A percentile compares a stretch with the other conserved stretches of the same genome.
phyloP scores from a whole-genome alignment of 2,797 vertebrate genomes.

The Spinus olivaceus region DNA sequence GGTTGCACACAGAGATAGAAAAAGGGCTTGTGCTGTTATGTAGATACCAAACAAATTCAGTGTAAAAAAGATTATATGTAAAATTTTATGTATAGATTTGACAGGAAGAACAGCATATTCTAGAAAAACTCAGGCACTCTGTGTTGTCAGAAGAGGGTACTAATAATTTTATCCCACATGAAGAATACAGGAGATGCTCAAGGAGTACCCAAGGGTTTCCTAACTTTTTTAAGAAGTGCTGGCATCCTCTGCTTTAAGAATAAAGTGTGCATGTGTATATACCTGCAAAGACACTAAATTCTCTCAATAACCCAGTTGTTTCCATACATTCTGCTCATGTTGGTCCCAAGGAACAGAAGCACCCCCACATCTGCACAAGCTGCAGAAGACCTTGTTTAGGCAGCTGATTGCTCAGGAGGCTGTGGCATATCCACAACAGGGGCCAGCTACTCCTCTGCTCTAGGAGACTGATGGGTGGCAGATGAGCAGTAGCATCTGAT shows the following conservation, averaged over 20 bases:
- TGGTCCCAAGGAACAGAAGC: not conserved
- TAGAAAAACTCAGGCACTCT: not conserved
- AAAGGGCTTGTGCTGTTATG: not conserved
- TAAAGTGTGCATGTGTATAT: not conserved
- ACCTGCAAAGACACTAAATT: not conserved
- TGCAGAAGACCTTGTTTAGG: not conserved
- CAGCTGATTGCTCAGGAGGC: not conserved
- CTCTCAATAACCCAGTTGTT: not conserved
- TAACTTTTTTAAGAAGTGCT: not conserved
- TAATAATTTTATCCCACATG: not conserved
- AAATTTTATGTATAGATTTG: not conserved
- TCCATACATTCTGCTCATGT: not conserved
- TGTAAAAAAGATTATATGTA: not conserved
- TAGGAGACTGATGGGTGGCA: not conserved
- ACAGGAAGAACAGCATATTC: not conserved
- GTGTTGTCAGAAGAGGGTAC: not conserved
- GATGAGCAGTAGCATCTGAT: not conserved
- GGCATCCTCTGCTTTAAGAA: not conserved
- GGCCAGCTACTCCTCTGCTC: not conserved
- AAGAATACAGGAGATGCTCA: not conserved
- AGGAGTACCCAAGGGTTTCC: not conserved
- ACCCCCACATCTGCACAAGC: fast-evolving
- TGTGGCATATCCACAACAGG: not conserved
- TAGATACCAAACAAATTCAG: not conserved
- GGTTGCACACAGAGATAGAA: not conserved